Evolutionary conservation across 2,888 invertebrate species (phyloP).

Genomic region (Diaphora mendica): DNA sequence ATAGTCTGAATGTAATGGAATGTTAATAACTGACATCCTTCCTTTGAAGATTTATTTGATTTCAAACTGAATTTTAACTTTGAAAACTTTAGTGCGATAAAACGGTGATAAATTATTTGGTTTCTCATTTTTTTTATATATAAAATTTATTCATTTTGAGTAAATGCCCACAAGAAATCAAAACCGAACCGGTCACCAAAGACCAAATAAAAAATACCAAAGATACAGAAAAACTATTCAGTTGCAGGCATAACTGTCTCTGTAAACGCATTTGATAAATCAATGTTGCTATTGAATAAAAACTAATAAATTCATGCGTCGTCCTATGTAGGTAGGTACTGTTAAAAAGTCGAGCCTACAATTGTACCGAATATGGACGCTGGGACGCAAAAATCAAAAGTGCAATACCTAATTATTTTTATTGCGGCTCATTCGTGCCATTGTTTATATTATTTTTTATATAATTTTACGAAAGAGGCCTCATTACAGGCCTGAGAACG

Average conservation of each 20-base stretch:
- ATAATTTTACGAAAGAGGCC: constrained; percentile 11
- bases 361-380: constrained; percentile 11
- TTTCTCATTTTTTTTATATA: background rate
- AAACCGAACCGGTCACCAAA: background rate
- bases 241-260: background rate
- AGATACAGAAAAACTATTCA: background rate
- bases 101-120: background rate
- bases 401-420: constrained; percentile 8
- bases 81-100: background rate
- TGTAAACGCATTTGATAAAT: background rate
- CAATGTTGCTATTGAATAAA: background rate
- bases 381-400: background rate
- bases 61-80: background rate
- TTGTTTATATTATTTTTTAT: constrained; percentile 1
- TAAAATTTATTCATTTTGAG: background rate
- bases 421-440: background rate
- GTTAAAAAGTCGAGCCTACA: background rate
- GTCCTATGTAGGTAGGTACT: background rate
- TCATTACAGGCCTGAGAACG: constrained; percentile 38
- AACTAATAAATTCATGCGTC: background rate
- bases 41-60: background rate
- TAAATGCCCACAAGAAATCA: background rate
- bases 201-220: background rate
- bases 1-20: background rate
- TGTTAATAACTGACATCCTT: background rate